Evolutionary conservation across 2,888 invertebrate species (phyloP).

Genomic region (Ornithoptera alexandrae): DNA sequence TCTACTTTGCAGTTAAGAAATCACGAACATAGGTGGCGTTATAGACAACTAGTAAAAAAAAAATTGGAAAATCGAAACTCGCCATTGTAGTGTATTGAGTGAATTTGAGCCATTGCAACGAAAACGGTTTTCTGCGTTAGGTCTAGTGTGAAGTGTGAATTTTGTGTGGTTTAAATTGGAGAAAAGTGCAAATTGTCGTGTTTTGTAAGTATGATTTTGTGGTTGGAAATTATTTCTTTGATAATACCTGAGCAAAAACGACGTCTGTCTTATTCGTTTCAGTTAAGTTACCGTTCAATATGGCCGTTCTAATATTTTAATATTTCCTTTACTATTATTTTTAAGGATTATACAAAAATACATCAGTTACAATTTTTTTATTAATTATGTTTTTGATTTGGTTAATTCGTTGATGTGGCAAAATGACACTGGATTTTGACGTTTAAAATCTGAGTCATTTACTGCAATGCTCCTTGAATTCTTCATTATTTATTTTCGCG

Average conservation of each 20-base stretch:
- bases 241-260: slow-evolving; percentile 28
- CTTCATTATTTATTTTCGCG: slow-evolving; percentile 39
- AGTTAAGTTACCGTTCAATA: slow-evolving; percentile 65
- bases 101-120: slow-evolving; percentile 58
- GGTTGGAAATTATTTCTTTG: slow-evolving; percentile 32
- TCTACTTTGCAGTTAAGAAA: slow-evolving; percentile 2
- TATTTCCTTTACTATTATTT: slow-evolving; percentile 38
- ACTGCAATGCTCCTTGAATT: slow-evolving; percentile 39
- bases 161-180: slow-evolving; percentile 64
- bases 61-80: slow-evolving; percentile 61
- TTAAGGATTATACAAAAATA: slow-evolving; percentile 29
- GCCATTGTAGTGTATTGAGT: slow-evolving; percentile 46
- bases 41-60: slow-evolving; percentile 41
- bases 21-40: slow-evolving; percentile 49
- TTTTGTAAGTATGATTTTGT: slow-evolving; percentile 62
- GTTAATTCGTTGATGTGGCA: slow-evolving; percentile 72
- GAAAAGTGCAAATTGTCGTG: slow-evolving; percentile 63
- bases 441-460: slow-evolving; percentile 73
- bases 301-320: slow-evolving; percentile 70
- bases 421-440: slow-evolving; percentile 74
- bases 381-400: slow-evolving; percentile 30
- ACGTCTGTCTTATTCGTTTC: slow-evolving; percentile 42
- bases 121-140: slow-evolving; percentile 77
- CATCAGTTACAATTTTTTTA: slow-evolving; percentile 21
- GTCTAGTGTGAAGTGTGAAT: slow-evolving; percentile 74